Evolutionary conservation across 2,888 invertebrate species (phyloP), one percentile per base, ranked within the genome.

Genomic region (Myopa testacea): DNA sequence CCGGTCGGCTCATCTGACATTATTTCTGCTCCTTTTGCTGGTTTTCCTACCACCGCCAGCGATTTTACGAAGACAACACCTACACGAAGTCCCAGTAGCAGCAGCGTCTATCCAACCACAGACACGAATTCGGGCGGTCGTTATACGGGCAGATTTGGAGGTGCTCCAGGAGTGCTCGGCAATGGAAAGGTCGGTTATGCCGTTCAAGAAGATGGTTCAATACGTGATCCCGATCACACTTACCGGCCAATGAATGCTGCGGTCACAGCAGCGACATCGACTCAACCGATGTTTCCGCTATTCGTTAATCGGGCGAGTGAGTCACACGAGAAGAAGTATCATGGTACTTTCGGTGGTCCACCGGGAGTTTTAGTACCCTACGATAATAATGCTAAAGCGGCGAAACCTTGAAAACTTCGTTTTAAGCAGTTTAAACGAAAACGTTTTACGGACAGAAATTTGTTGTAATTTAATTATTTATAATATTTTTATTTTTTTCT

Each of bases 301-400:
- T 76, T 78, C 70, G 73, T 50, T 69, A 78, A 73, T 72, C 78
- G 40, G 7, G 52, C 78, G 38, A 69, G 50, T 34, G 70, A 76
- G 26, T 55, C 6, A 16, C 78, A 34, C 63, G 71, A 78, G 4
- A 68, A 80, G 16, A 84, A 84, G 71, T 86, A 85, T 76, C 84
- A 82, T 0, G 87, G 83, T 4, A 85, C 86, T 52, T 89, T 89
- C 72, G 89, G 89, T 4, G 89, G 89, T 12, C 88, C 89, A 10
- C 89, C 89, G 7, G 89, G 89, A 16, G 78, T 89, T 58, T 83
- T 89, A 16, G 81, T 81, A 26, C 89, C 89, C 55, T 89, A 84
- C 79, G 89, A 89, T 80, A 88, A 87, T 81, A 82, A 81, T 34
- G 26, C 26, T 26, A 85, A 83, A 67, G 71, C 80, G 78, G 83